A percentile compares a stretch with the other conserved stretches of the same genome.
Conservation (phyloP, 2,888 invertebrate species). For the Apeira syringaria region DNA sequence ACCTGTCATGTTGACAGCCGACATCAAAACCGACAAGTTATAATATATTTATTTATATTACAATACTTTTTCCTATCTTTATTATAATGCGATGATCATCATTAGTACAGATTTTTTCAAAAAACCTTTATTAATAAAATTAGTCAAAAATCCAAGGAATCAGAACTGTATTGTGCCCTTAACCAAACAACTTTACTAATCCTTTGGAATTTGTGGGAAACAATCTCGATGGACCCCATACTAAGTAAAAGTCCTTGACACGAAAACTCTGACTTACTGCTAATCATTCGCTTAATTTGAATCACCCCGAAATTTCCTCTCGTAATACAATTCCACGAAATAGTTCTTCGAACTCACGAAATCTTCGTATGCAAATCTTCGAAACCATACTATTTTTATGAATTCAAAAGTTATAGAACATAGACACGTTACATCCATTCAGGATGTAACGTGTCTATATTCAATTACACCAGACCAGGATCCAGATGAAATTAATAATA, state of each 20-base stretch:
- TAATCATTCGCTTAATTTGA: slow-evolving; percentile 4
- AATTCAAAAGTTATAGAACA: too few species aligned
- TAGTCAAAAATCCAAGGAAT: neutral
- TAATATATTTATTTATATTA: neutral
- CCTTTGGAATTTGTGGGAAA: slow-evolving; percentile 7
- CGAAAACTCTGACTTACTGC: slow-evolving; percentile 6
- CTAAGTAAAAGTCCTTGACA: slow-evolving; percentile 10
- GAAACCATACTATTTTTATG: too few species aligned
- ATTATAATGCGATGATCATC: neutral
- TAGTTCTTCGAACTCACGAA: too few species aligned
- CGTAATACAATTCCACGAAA: too few species aligned
- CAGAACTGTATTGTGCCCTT: neutral
- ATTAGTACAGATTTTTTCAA: neutral
- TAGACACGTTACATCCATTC: too few species aligned
- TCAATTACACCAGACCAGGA: too few species aligned
- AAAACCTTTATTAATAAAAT: too few species aligned
- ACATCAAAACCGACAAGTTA: too few species aligned
- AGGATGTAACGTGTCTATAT: too few species aligned
- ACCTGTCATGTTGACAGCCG: too few species aligned
- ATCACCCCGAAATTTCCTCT: neutral
- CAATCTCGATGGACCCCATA: slow-evolving; percentile 7
- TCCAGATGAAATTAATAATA: too few species aligned
- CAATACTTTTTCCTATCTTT: neutral
- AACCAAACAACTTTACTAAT: slow-evolving; percentile 9
- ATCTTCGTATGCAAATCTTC: too few species aligned